Base-by-base conservation (phyloP, 2,888 invertebrate genomes). In the Tridacna crocea region DNA sequence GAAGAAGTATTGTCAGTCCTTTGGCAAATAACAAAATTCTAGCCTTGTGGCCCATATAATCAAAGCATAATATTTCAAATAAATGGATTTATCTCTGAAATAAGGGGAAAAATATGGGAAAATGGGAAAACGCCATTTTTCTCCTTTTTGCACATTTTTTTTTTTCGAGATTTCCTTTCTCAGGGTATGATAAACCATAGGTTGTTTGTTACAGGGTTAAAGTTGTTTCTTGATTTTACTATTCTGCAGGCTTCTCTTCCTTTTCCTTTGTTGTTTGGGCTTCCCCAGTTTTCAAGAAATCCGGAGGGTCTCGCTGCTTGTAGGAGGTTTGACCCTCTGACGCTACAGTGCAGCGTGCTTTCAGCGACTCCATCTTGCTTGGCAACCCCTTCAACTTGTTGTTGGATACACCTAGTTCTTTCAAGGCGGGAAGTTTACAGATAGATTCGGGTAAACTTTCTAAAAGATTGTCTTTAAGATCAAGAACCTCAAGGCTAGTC, bases 381-480 rank as follows among this genome's bases (percentile, higher is more conserved):
- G 94, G 94, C 76, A 92, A 91, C 8, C 73, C 55, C 73, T 87
- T 88, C 72, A 94, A 88, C 79, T 92, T 92, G 87, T 94, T 94
- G 83, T 94, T 90, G 0, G 93, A 91, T 13, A 93, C 87, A 82
- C 94, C 90, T 8, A 94, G 84, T 36, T 91, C 89, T 24, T 84
- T 82, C 12, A 94, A 78, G 10, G 84, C 82, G 2, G 92, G 90
- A 51, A 94, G 87, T 83, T 94, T 94, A 75, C 90, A 90, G 17
- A 94, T 85, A 22, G 88, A 84, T 51, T 94, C 94, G 26, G 94
- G 94, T 13, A 94, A 74, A 0, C 88, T 70, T 75, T 91, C 95
- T 75, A 98, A 96, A 15, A 97, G 96, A 94, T 99, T 99, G 85
- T 96, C 96, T 0, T 98, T 97, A 27, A 98, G 95, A 92, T 98